Evolutionary conservation across 2,888 invertebrate genomes (phyloP).

Genomic region (Synergus umbraculus): DNA sequence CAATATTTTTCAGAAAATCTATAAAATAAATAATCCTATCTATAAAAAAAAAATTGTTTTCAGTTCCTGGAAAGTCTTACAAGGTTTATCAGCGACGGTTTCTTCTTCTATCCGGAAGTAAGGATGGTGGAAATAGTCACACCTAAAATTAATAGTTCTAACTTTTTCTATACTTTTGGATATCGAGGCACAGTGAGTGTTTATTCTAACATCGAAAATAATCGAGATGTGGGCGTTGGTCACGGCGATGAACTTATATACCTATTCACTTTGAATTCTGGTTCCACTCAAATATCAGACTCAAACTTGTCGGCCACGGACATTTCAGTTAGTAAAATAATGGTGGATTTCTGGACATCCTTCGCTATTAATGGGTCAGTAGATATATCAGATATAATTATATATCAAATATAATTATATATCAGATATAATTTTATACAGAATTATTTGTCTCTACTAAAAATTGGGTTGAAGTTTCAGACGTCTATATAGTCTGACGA

Average conservation of each 20-base stretch:
- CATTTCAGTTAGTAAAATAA: neutral
- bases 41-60: no score
- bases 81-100: neutral
- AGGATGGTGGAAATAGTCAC: slow-evolving; percentile 4
- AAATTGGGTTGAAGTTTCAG: no score
- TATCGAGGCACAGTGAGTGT: neutral
- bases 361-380: slow-evolving; percentile 10
- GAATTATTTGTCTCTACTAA: no score
- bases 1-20: no score
- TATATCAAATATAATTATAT: no score
- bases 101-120: neutral
- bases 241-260: neutral
- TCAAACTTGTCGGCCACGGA: neutral
- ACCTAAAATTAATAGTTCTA: neutral
- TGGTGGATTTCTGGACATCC: slow-evolving; percentile 26
- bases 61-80: neutral
- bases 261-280: neutral
- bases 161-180: slow-evolving; percentile 18
- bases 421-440: no score
- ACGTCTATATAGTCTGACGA: no score
- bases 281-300: neutral
- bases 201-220: no score
- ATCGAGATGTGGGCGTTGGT: neutral
- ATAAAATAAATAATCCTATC: no score
- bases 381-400: neutral